A percentile compares a stretch with the other conserved stretches of the same genome.
phyloP scores from a whole-genome alignment of 2,797 vertebrate species.

The Rhynchonycteris naso region DNA sequence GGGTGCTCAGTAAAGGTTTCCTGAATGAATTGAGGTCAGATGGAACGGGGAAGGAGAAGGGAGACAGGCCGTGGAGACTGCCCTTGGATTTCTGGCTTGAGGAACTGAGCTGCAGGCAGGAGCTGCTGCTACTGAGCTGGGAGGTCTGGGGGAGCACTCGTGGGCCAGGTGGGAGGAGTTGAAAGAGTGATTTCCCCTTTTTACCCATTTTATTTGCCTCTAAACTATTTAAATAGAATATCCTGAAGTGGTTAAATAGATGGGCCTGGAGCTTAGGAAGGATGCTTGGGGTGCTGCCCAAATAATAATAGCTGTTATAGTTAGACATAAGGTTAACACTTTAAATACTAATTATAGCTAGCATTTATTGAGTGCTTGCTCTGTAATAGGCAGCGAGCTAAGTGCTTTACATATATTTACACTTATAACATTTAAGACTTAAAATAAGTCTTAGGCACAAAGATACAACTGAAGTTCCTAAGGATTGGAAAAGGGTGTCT shows the following conservation, averaged over 20 bases:
- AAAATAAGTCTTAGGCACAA: neutral
- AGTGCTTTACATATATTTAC: neutral
- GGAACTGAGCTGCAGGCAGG: neutral
- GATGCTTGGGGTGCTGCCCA: neutral
- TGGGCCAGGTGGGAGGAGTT: neutral
- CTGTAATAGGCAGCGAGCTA: neutral
- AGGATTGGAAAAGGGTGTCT: neutral
- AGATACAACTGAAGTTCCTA: neutral
- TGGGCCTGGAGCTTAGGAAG: neutral
- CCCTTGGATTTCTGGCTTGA: neutral
- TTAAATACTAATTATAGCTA: neutral
- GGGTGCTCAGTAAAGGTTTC: neutral
- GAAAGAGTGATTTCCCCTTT: neutral
- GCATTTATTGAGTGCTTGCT: neutral
- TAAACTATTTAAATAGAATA: neutral
- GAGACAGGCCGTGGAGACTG: neutral
- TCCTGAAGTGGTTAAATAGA: neutral
- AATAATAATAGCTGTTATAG: neutral
- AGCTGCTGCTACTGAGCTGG: neutral
- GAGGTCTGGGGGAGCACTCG: neutral
- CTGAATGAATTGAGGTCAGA: neutral
- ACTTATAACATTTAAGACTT: neutral
- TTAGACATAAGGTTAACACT: neutral
- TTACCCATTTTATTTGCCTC: neutral
- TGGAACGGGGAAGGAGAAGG: neutral